Conservation (phyloP, 2,797 vertebrate genomes). For the Brachyalestes nurse region DNA sequence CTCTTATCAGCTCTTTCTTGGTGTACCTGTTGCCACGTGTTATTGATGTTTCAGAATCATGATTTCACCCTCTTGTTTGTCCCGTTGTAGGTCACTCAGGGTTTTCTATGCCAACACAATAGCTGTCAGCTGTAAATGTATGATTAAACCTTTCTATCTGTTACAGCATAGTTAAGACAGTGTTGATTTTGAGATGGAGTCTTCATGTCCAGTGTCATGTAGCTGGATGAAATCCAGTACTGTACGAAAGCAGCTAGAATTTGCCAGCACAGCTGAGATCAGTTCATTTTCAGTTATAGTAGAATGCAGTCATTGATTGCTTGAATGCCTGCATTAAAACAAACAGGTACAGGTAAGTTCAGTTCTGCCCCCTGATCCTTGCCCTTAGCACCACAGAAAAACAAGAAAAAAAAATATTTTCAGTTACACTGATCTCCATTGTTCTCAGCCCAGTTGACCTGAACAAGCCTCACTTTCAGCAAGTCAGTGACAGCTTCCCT, state of each 20-base stretch:
- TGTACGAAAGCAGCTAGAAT: conserved; percentile 49
- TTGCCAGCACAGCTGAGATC: conserved; percentile 33
- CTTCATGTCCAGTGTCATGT: conserved; percentile 71
- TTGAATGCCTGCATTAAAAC: neutral
- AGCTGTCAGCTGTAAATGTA: conserved; percentile 66
- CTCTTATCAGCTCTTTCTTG: conserved; percentile 26
- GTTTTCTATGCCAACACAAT: conserved; percentile 77
- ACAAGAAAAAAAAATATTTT: neutral
- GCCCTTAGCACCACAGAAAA: neutral
- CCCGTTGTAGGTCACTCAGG: conserved; percentile 80
- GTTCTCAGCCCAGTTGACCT: conserved; percentile 1
- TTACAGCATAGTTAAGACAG: conserved; percentile 41
- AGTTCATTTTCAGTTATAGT: conserved; percentile 13
- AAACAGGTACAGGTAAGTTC: neutral
- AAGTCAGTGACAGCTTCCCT: neutral
- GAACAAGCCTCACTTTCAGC: conserved; percentile 12
- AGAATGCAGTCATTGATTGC: neutral
- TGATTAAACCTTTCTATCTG: conserved; percentile 32
- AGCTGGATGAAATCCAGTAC: conserved; percentile 65
- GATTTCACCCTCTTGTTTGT: conserved; percentile 33
- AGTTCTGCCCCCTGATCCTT: neutral
- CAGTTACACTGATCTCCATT: neutral
- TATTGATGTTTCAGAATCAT: conserved; percentile 14
- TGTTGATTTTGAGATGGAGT: conserved; percentile 66
- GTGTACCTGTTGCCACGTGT: conserved; percentile 3